These are phyloP conservation scores for Nasonovia ribisnigri DNA, from an alignment of 2,888 invertebrate genomes.

Conservation along the genomic window DNA sequence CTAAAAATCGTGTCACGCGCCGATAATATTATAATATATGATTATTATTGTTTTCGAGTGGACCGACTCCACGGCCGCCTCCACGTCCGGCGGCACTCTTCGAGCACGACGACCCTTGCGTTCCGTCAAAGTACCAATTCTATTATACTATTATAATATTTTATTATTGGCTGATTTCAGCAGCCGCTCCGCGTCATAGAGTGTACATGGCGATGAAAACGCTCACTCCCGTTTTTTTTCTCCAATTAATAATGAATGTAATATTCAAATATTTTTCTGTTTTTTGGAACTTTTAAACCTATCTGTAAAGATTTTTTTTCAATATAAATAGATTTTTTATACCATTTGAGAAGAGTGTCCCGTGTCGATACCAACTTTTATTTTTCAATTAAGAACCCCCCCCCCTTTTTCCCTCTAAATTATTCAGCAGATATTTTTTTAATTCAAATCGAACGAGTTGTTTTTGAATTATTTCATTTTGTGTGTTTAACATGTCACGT, in stretches of 20 bases:
- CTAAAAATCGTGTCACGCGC: background rate
- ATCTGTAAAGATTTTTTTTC: background rate
- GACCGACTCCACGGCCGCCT: background rate
- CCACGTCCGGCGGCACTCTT: background rate
- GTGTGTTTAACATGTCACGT: background rate
- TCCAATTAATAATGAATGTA: background rate
- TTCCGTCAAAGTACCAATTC: background rate
- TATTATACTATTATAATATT: background rate
- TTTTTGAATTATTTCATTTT: background rate
- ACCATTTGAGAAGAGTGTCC: background rate
- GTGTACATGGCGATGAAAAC: background rate
- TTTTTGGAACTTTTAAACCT: background rate
- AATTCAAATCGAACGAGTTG: background rate
- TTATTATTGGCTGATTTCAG: background rate
- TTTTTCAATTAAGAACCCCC: too few relatives aligned
- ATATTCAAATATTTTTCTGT: background rate
- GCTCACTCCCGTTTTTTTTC: background rate
- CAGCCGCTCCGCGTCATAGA: background rate
- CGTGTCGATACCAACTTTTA: too few relatives aligned
- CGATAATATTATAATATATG: background rate
- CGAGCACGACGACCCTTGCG: background rate
- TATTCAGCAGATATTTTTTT: too few relatives aligned
- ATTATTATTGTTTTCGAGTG: slow-evolving; percentile 3
- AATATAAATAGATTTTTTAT: background rate
- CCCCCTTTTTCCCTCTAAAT: too few relatives aligned